Percentiles rank a stretch among this genome's conserved stretches.
Conservation (phyloP, 2,113 vertebrate species). For the Petroica traversi region DNA sequence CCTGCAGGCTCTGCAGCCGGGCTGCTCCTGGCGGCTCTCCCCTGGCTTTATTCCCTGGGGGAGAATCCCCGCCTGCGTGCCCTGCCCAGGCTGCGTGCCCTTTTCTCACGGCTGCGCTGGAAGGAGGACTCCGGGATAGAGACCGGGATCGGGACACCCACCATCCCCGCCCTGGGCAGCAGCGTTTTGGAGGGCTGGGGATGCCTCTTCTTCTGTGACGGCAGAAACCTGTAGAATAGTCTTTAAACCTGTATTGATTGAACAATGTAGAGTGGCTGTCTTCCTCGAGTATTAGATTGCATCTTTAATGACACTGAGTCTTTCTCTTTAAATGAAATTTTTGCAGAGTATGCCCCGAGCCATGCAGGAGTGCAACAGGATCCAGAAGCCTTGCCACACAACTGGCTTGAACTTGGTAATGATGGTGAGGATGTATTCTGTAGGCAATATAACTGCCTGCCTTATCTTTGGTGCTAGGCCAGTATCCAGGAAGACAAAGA, state of each 20-base stretch:
- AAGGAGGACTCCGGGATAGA: accelerated
- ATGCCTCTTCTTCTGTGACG: background rate
- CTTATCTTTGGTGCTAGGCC: background rate
- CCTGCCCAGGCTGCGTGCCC: background rate
- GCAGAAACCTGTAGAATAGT: background rate
- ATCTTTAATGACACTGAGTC: background rate
- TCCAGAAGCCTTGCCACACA: background rate
- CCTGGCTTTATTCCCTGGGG: accelerated
- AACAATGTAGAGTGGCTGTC: background rate
- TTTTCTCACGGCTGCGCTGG: background rate
- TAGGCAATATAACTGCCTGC: background rate
- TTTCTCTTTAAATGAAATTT: background rate
- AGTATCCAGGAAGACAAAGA: background rate
- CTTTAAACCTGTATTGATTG: background rate
- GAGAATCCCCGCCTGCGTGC: accelerated
- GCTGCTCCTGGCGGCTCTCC: accelerated
- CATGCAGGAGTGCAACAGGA: background rate
- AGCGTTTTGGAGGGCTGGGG: background rate
- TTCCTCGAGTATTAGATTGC: background rate
- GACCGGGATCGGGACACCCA: accelerated
- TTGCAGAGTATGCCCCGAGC: background rate
- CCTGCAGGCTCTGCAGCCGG: accelerated
- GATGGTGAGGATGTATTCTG: background rate
- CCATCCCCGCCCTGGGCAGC: background rate
- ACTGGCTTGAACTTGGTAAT: accelerated